Base-by-base conservation (phyloP, 2,888 invertebrate species). In the Mycogona germanica region DNA sequence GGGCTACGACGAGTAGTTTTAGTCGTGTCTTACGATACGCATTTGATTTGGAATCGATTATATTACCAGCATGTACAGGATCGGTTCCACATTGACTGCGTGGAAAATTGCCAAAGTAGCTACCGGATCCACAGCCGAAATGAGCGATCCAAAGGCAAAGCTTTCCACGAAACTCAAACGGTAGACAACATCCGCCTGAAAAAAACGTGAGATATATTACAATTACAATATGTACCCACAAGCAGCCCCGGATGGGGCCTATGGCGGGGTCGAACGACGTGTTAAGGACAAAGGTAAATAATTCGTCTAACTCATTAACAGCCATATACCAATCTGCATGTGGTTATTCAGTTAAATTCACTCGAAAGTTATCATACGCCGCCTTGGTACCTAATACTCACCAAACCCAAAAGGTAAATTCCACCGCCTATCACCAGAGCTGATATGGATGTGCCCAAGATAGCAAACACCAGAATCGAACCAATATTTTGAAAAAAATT, bases 21-120 rank as follows among this genome's bases (percentile, higher is more conserved):
- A n/a, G n/a, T n/a, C n/a, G n/a, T n/a, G n/a, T n/a, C n/a, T n/a
- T n/a, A n/a, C n/a, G n/a, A n/a, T n/a, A n/a, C n/a, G n/a, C n/a
- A n/a, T n/a, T n/a, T n/a, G n/a, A n/a, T n/a, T n/a, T n/a, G n/a
- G n/a, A n/a, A n/a, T n/a, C n/a, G n/a, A n/a, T n/a, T n/a, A n/a
- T n/a, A n/a, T n/a, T n/a, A n/a, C 97, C 72, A 98, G 82, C 97
- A 99, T 99, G 74, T 98, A 97, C 0, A 98, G 75, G 4, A 98
- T 85, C 0, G 95, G 95, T 70, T 98, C 97, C 0, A 96, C 89
- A 70, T 98, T 88, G 26, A 97, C 73, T 1, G 96, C 96, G 72
- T 97, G 93, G 67, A 98, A 98, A 62, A 98, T 98, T 9, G 98
- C 97, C 28, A 98, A 84, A 0, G 98, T 99, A 3, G 97, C 97